Percentiles rank a stretch among this genome's conserved stretches.
Conservation (phyloP, 2,888 invertebrate species). For the Platycheirus albimanus region DNA sequence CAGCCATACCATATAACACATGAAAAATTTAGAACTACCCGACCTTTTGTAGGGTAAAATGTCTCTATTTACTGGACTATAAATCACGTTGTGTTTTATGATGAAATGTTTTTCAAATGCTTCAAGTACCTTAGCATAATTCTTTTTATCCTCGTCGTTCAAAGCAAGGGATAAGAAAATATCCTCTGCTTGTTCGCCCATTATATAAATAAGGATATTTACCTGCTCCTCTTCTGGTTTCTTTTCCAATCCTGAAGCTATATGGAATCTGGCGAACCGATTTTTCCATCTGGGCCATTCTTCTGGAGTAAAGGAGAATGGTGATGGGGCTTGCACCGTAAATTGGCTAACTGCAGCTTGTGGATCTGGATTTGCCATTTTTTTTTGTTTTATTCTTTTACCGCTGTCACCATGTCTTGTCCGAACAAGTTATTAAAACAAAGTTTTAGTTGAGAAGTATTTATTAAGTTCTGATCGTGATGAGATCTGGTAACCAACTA, state of each 20-base stretch:
- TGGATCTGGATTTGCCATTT: no score
- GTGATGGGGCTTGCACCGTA: conserved; percentile 14
- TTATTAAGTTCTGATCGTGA: no score
- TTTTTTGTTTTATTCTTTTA: no score
- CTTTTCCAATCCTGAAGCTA: conserved; percentile 32
- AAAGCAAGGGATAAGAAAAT: conserved; percentile 22
- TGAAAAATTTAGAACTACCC: no score
- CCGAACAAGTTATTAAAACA: no score
- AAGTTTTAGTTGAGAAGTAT: no score
- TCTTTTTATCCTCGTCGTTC: conserved; percentile 17
- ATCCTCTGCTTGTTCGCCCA: conserved; percentile 24
- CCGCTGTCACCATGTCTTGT: no score
- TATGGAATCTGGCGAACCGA: conserved; percentile 17
- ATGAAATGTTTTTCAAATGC: conserved; percentile 36
- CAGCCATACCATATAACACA: no score
- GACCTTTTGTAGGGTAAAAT: no score
- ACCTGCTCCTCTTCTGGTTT: conserved; percentile 28
- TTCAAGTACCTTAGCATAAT: conserved; percentile 18
- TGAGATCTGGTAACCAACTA: no score
- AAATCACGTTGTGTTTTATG: conserved; percentile 29
- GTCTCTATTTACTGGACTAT: no score
- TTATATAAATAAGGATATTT: conserved; percentile 27
- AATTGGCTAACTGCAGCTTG: no score
- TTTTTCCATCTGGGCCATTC: conserved; percentile 29
- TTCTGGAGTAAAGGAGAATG: conserved; percentile 5